A percentile compares a stretch with the other conserved stretches of the same genome.
These are phyloP conservation scores for Oncorhynchus kisutch DNA, from an alignment of 2,113 vertebrate species.

Conservation along the genomic window DNA sequence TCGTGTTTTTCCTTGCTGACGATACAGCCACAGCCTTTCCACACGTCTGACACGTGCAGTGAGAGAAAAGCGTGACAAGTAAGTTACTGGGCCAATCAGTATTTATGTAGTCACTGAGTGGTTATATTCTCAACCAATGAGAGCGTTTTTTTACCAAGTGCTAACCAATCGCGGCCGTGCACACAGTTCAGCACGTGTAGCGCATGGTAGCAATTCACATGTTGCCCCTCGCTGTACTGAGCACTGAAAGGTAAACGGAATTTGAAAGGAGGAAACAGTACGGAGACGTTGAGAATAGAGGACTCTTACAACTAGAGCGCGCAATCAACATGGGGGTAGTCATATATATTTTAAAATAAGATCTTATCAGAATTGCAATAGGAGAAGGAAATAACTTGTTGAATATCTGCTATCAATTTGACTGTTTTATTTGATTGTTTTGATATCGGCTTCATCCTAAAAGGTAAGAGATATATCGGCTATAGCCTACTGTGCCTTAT, in stretches of 20 bases:
- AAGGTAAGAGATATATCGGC: not conserved
- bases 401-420: no score
- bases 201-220: slow-evolving; percentile 27
- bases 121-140: slow-evolving; percentile 42
- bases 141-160: accelerated
- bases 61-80: not conserved
- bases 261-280: not conserved
- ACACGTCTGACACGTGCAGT: slow-evolving; percentile 67
- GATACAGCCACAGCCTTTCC: slow-evolving; percentile 8
- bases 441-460: not conserved
- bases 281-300: no score
- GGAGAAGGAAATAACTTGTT: not conserved
- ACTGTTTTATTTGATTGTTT: not conserved
- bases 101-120: slow-evolving; percentile 28
- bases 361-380: not conserved
- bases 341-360: not conserved
- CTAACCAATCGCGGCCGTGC: slow-evolving; percentile 45
- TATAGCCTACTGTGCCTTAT: not conserved
- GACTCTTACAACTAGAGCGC: no score
- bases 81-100: slow-evolving; percentile 46
- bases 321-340: no score
- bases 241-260: slow-evolving; percentile 17
- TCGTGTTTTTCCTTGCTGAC: slow-evolving; percentile 8
- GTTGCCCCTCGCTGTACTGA: slow-evolving; percentile 34
- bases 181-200: slow-evolving; percentile 59